Evolutionary conservation across 2,113 vertebrate species (phyloP).

Genomic region (human (Homo sapiens)): DNA sequence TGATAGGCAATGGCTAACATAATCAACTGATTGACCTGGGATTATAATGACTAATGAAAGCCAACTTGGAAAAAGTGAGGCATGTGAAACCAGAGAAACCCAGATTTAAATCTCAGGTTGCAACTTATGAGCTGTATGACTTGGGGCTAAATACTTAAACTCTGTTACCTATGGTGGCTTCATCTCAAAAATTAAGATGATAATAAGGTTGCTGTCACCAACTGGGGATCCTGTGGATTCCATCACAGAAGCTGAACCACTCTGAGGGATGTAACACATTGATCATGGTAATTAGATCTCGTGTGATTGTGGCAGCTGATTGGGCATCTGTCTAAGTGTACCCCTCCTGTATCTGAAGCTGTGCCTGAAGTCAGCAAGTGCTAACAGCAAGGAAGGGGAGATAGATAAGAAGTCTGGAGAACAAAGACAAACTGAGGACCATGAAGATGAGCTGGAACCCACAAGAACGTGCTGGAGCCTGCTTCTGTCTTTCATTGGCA

Average conservation of each 20-base stretch:
- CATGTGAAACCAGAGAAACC: neutral
- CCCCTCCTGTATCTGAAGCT: neutral
- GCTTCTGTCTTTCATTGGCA: neutral
- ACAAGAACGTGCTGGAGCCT: too few species aligned
- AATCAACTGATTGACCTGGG: neutral
- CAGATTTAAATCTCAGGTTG: neutral
- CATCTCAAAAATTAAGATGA: neutral
- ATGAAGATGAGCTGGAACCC: neutral
- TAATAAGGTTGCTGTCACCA: neutral
- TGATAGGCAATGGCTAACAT: neutral
- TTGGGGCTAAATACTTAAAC: neutral
- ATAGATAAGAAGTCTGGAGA: neutral
- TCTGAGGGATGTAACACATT: neutral
- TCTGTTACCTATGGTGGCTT: neutral
- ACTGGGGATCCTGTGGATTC: neutral
- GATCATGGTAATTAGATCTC: neutral
- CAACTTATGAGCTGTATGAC: neutral
- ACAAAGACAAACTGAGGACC: too few species aligned
- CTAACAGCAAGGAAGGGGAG: neutral
- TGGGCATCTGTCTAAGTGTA: neutral
- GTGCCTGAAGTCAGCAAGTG: neutral
- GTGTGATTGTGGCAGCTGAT: rapidly evolving
- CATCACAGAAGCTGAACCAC: neutral
- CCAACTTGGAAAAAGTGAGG: neutral
- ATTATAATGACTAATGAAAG: neutral